A percentile compares a stretch with the other conserved stretches of the same genome.
phyloP scores from a whole-genome alignment of 2,113 vertebrate genomes.

The Lontra canadensis region DNA sequence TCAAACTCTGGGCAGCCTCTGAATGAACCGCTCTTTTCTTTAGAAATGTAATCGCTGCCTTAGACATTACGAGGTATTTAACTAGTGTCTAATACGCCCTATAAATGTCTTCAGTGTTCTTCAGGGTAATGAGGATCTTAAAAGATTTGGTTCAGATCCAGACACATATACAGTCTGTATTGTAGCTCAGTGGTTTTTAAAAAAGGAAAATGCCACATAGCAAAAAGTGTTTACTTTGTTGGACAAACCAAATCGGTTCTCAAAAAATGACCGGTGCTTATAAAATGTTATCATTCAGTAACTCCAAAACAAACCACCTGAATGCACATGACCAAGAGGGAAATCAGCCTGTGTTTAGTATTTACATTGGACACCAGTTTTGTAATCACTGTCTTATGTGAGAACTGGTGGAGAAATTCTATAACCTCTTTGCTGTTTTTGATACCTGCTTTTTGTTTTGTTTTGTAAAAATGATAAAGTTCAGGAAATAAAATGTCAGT shows the following conservation, averaged over 20 bases:
- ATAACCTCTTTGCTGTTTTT: slow-evolving; percentile 84
- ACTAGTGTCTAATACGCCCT: slow-evolving; percentile 13
- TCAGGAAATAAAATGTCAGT: slow-evolving; percentile 84
- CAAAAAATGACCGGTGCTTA: slow-evolving; percentile 63
- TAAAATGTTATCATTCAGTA: slow-evolving; percentile 60
- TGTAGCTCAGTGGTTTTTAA: slow-evolving; percentile 68
- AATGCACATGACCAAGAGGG: slow-evolving; percentile 69
- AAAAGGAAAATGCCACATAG: slow-evolving; percentile 50
- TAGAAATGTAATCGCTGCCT: slow-evolving; percentile 63
- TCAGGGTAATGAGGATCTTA: slow-evolving; percentile 60
- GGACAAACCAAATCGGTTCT: slow-evolving; percentile 64
- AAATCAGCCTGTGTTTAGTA: slow-evolving; percentile 62
- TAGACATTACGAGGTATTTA: background rate
- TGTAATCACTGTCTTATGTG: slow-evolving; percentile 57
- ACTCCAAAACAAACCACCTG: slow-evolving; percentile 29
- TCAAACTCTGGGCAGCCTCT: slow-evolving; percentile 68
- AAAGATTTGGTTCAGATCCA: slow-evolving; percentile 70
- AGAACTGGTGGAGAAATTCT: slow-evolving; percentile 80
- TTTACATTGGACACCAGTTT: slow-evolving; percentile 73
- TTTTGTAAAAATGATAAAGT: slow-evolving; percentile 85
- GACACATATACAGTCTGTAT: slow-evolving; percentile 61
- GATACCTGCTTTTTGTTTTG: slow-evolving; percentile 84
- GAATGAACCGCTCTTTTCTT: slow-evolving; percentile 67
- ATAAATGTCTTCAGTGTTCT: slow-evolving; percentile 65
- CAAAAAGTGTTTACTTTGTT: slow-evolving; percentile 74